These are phyloP conservation scores for Acanthosepion pharaonis DNA, from an alignment of 2,888 invertebrate species.

Conservation along the genomic window DNA sequence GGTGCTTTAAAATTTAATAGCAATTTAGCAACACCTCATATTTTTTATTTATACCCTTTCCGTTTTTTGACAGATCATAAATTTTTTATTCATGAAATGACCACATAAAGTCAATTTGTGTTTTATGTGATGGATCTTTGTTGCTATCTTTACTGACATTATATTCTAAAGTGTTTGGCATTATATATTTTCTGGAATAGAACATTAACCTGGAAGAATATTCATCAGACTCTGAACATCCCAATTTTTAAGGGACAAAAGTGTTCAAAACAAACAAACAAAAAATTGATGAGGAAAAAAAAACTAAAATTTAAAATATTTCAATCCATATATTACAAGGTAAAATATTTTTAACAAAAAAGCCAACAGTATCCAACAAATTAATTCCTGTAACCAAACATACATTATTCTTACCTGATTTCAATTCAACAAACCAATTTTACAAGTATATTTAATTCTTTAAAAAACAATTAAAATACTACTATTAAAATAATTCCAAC, in stretches of 20 bases:
- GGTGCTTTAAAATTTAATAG: neutral
- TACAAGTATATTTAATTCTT: too few relatives aligned
- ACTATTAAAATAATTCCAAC: too few relatives aligned
- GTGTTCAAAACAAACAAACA: too few relatives aligned
- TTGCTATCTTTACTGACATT: neutral
- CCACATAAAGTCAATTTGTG: neutral
- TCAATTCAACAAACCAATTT: too few relatives aligned
- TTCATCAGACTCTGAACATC: neutral
- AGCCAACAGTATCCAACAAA: too few relatives aligned
- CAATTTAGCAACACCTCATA: neutral
- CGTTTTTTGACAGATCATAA: neutral
- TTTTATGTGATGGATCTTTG: neutral
- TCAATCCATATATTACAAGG: too few relatives aligned
- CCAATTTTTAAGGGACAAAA: neutral
- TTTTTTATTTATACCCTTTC: neutral
- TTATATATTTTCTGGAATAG: neutral
- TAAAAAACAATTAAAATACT: too few relatives aligned
- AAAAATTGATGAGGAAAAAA: too few relatives aligned
- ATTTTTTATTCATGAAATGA: neutral
- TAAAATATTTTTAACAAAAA: too few relatives aligned
- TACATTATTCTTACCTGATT: too few relatives aligned
- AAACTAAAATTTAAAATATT: too few relatives aligned
- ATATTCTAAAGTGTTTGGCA: neutral
- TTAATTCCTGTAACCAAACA: too few relatives aligned
- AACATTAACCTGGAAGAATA: neutral